A percentile compares a stretch with the other conserved stretches of the same genome.
Conservation (phyloP, 2,113 vertebrate genomes). For the Garra rufa region DNA sequence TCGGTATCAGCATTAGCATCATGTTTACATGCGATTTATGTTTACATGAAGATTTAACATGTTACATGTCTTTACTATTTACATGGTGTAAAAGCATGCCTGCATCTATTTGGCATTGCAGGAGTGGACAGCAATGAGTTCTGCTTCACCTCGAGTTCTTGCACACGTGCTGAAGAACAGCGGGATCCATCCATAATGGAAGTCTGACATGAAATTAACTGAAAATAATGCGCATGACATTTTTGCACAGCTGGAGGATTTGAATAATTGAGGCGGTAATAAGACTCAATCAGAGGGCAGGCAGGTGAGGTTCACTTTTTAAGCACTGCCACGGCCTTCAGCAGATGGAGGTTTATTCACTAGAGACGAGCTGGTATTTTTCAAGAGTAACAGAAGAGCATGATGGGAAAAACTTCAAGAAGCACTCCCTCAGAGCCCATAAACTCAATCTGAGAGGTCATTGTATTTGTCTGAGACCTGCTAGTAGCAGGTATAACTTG, state of each 20-base stretch:
- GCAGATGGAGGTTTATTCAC: constrained; percentile 22
- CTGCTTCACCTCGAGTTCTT: constrained; percentile 28
- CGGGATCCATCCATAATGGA: constrained; percentile 46
- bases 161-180: constrained; percentile 14
- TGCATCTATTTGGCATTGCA: background rate
- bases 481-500: background rate
- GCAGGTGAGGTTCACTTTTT: constrained; percentile 50
- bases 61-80: background rate
- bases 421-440: background rate
- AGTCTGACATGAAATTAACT: constrained; percentile 53
- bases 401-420: constrained; percentile 13
- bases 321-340: constrained; percentile 37
- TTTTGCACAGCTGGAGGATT: constrained; percentile 60
- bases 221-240: constrained; percentile 58
- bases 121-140: constrained; percentile 24
- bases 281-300: constrained; percentile 49
- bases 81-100: background rate
- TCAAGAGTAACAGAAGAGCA: constrained; percentile 15
- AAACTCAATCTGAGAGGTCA: constrained; percentile 17
- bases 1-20: too few species aligned
- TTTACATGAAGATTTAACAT: background rate
- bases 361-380: constrained; percentile 20
- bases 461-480: background rate
- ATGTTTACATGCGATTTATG: too few species aligned
- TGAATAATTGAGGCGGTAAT: constrained; percentile 60